Base-by-base conservation (phyloP, 1,140 invertebrate genomes). In the Diorhabda carinulata region DNA sequence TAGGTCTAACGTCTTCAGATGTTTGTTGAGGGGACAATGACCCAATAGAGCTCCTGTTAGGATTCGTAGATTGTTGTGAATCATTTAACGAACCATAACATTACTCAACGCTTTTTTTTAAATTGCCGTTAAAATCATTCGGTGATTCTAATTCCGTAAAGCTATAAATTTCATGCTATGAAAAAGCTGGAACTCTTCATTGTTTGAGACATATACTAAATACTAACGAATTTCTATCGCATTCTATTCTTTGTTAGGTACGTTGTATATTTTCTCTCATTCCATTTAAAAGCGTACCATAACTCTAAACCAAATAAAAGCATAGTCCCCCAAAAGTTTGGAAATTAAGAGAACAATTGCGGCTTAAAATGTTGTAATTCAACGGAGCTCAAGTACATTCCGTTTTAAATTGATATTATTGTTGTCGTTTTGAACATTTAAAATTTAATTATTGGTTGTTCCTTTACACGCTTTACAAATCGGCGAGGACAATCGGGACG, bases 371-470 rank as follows among this genome's bases (percentile, higher is more conserved):
- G 47, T 52, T 52, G n/a, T 52, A 52, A 52, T 52, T 52, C 47
- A 52, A 52, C 6, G 47, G n/a, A 52, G 47, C 47, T 52, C n/a
- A 52, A 52, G 47, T 52, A 52, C 47, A 52, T 52, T 52, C 47
- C 47, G 47, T 52, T 52, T 52, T 52, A 52, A 52, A 52, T 52
- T 52, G 47, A 52, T 52, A 52, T 52, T 52, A 52, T n/a, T 52
- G 47, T 52, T 52, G 47, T 52, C 47, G 47, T 52, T 52, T 52
- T 52, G 6, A 52, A 52, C 47, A n/a, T 52, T 52, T 52, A 52
- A 52, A 6, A 8, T 52, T 52, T 8, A 52, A 8, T 52, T 8
- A 8, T 52, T 6, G 47, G 47, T 52, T 8, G 6, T n/a, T 52
- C 47, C 6, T 52, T 52, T 52, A 52, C 47, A 8, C n/a, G 47